These are phyloP conservation scores for Pseudanteris insignis DNA, from an alignment of 2,888 invertebrate species.

Conservation along the genomic window DNA sequence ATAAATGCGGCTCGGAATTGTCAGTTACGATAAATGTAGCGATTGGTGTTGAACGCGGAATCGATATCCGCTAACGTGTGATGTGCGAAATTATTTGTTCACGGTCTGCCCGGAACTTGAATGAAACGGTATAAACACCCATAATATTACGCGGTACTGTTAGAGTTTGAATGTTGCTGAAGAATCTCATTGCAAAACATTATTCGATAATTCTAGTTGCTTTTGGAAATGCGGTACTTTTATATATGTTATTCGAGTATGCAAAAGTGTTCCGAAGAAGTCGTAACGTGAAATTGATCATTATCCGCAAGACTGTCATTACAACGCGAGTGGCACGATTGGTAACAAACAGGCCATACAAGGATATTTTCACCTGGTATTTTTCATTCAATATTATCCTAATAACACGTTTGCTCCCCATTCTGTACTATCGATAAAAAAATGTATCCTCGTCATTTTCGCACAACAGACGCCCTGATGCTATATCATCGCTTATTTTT, in stretches of 20 bases:
- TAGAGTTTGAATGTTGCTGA: constrained; percentile 15
- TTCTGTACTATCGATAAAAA: no score
- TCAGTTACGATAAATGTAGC: no score
- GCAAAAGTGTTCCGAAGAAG: constrained; percentile 45
- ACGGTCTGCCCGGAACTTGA: neutral
- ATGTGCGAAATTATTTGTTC: constrained; percentile 1
- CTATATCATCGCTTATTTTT: no score
- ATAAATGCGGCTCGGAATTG: no score
- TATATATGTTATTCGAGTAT: constrained; percentile 31
- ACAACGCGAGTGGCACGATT: constrained; percentile 47
- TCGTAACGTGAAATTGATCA: constrained; percentile 48
- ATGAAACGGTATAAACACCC: constrained; percentile 15
- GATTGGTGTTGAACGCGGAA: no score
- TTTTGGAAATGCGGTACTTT: constrained; percentile 19
- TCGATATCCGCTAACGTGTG: neutral
- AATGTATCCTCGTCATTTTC: no score
- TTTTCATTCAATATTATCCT: constrained; percentile 2
- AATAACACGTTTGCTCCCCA: no score
- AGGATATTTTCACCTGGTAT: constrained; percentile 38
- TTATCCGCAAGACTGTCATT: constrained; percentile 49
- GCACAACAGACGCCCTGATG: no score
- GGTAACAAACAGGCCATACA: constrained; percentile 48
- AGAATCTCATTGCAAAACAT: neutral
- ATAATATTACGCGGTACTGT: constrained; percentile 18
- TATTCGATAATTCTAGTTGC: constrained; percentile 18